Evolutionary conservation across 92 coral and sea anemone genomes (phyloP).

Genomic region (Ricordea florida): DNA sequence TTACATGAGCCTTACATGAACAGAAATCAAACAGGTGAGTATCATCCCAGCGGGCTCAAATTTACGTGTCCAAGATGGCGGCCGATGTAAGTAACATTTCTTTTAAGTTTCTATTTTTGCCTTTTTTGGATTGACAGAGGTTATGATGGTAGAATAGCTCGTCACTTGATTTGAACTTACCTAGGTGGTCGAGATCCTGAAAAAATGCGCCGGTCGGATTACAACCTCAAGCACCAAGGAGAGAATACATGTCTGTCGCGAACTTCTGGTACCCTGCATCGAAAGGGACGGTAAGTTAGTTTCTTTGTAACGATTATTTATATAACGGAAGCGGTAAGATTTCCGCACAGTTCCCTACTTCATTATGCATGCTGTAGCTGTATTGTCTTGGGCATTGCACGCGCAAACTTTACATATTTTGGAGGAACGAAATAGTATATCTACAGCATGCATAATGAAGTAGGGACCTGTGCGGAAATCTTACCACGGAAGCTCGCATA

Average conservation of each 20-base stretch:
- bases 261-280: slow-evolving; percentile 75
- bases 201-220: slow-evolving; percentile 62
- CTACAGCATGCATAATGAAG: no score
- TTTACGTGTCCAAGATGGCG: slow-evolving; percentile 88
- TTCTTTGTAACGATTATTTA: neutral
- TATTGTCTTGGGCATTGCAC: no score
- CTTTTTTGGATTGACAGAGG: no score
- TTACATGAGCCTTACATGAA: neutral
- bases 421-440: no score
- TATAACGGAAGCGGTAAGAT: neutral
- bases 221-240: slow-evolving; percentile 75
- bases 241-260: slow-evolving; percentile 53
- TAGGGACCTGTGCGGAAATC: no score
- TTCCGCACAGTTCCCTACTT: neutral
- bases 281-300: slow-evolving; percentile 59
- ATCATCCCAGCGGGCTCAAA: slow-evolving; percentile 69
- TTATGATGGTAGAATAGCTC: neutral
- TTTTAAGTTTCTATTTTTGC: neutral
- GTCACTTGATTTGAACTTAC: neutral
- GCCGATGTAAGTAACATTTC: slow-evolving; percentile 61
- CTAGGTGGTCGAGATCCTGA: slow-evolving; percentile 74
- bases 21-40: neutral
- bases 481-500: no score
- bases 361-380: no score
- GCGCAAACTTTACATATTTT: no score